A percentile compares a stretch with the other conserved stretches of the same genome.
Evolutionary conservation across 1,140 invertebrate genomes (phyloP).

Genomic region (Pseudobourletiella spinata): DNA sequence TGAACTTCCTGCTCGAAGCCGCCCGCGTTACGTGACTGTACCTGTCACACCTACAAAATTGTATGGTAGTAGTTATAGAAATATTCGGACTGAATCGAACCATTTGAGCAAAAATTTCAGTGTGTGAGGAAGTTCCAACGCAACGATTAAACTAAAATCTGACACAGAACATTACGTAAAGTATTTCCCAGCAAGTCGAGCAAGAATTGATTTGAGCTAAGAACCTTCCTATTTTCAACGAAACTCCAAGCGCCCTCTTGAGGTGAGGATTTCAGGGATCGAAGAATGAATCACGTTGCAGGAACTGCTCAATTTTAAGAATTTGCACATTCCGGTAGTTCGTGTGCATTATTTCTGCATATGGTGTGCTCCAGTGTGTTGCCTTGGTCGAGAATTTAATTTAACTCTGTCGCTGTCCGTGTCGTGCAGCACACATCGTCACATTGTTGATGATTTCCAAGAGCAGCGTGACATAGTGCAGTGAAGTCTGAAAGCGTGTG

Average conservation of each 20-base stretch:
- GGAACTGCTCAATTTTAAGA: neutral
- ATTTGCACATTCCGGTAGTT: neutral
- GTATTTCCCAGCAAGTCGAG: too few species aligned
- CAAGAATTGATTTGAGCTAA: too few species aligned
- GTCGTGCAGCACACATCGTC: neutral
- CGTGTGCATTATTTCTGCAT: neutral
- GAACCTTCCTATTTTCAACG: too few species aligned
- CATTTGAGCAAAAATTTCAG: too few species aligned
- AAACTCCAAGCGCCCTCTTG: neutral
- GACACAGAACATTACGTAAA: too few species aligned
- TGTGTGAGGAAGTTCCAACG: too few species aligned
- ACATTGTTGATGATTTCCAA: neutral
- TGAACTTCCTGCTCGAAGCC: too few species aligned
- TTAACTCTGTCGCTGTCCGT: neutral
- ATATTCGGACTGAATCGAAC: too few species aligned
- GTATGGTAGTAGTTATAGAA: too few species aligned
- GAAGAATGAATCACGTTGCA: neutral
- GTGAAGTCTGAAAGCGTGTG: neutral
- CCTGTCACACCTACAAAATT: too few species aligned
- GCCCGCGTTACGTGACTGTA: too few species aligned
- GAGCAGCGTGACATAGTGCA: neutral
- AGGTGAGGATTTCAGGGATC: neutral
- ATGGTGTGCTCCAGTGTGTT: neutral
- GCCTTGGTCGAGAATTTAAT: neutral
- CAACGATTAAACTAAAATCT: too few species aligned